Base-by-base conservation (phyloP, 2,113 vertebrate genomes). In the Ahaetulla prasina region DNA sequence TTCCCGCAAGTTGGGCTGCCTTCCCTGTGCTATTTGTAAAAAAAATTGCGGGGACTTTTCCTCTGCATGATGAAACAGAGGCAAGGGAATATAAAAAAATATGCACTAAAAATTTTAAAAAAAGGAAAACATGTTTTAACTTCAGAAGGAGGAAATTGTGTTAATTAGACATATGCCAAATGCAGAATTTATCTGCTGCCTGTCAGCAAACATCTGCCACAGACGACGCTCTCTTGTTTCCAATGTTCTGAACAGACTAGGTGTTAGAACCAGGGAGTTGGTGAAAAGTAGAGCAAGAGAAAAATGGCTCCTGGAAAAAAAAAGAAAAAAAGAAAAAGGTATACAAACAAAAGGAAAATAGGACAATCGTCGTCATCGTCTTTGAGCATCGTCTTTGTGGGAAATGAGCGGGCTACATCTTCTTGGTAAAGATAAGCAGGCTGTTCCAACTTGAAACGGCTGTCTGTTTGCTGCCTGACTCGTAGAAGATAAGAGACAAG, bases 91-190 rank as follows among this genome's bases (percentile, higher is more conserved):
- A 93, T 9, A 25, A 94, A 94, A 94, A 94, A 95, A 95, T 12
- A 16, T 87, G 53, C 53, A 54, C 20, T 90, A 55, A 53, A 87
- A 96, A n/a, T n/a, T n/a, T n/a, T 47, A 30, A 74, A 52, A 94
- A 85, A 87, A n/a, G 7, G 27, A 85, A 5, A 43, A 27, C 2
- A 0, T 90, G 93, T 93, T 95, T 63, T 93, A 90, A 95, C 94
- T 95, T 95, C 0, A 0, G 89, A 85, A 35, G 88, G 50, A 94
- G 25, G 60, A 90, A 88, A 93, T n/a, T 96, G 14, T 94, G 11
- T 90, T 95, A 96, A 95, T 96, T 92, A 87, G 86, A 93, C 25
- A 90, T 93, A 49, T 87, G 89, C 12, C 94, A 97, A 96, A 96
- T 94, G 55, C 8, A 95, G 74, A 95, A 93, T 94, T 92, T 95